Conservation (phyloP, 2,888 invertebrate species). For the Masnerella sp. region DNA sequence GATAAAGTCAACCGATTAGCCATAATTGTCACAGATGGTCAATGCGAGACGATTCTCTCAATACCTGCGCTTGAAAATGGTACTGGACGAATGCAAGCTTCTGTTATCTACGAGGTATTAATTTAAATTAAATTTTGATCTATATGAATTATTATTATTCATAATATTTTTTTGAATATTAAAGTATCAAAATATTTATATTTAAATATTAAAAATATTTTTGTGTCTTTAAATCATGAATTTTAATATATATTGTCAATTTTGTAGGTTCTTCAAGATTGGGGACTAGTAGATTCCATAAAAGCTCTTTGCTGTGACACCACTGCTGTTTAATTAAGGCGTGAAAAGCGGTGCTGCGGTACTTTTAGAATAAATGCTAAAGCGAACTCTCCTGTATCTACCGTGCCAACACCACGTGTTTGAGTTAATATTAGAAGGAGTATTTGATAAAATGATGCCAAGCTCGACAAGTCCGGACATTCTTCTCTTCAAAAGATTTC, state of each 20-base stretch:
- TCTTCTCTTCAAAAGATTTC: constrained; percentile 12
- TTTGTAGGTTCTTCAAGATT: constrained; percentile 15
- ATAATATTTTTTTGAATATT: no score
- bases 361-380: constrained; percentile 4
- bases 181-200: no score
- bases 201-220: no score
- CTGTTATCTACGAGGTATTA: constrained; percentile 1
- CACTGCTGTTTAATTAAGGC: constrained; percentile 5
- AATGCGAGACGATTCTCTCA: constrained; percentile 26
- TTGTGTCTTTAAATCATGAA: background rate
- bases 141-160: no score
- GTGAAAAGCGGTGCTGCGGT: constrained; percentile 7
- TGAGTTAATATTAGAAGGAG: constrained; percentile 1
- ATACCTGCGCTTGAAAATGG: constrained; percentile 3
- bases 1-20: constrained; percentile 34
- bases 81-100: background rate
- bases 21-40: constrained; percentile 26
- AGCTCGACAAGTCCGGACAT: constrained; percentile 18
- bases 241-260: background rate
- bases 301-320: constrained; percentile 25
- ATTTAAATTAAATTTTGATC: constrained; percentile 8
- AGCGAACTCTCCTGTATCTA: constrained; percentile 1
- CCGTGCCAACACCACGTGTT: constrained; percentile 17
- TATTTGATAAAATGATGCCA: constrained; percentile 19
- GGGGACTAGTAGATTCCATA: background rate